Evolutionary conservation across 2,113 vertebrate species (phyloP).

Genomic region (Boulengeromyrus knoepffleri): DNA sequence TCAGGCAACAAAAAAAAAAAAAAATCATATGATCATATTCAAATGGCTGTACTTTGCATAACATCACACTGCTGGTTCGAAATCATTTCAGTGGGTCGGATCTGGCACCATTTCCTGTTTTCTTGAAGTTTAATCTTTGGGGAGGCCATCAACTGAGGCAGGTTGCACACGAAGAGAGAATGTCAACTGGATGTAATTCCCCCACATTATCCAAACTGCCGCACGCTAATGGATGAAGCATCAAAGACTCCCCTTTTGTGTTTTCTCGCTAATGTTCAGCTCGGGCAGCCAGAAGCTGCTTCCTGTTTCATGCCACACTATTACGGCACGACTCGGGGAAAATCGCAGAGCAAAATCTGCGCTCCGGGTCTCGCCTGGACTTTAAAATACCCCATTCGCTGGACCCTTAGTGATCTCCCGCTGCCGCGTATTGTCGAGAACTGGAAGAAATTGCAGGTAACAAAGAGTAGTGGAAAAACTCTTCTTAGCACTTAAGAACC

Average conservation of each 20-base stretch:
- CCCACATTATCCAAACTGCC: background rate
- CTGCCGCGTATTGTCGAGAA: background rate
- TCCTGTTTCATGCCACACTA: background rate
- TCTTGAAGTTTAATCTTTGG: background rate
- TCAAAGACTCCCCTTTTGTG: background rate
- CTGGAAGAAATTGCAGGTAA: background rate
- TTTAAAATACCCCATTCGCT: background rate
- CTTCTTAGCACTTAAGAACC: background rate
- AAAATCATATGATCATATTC: background rate
- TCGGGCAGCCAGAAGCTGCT: background rate
- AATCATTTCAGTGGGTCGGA: background rate
- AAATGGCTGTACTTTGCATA: background rate
- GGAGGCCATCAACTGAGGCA: background rate
- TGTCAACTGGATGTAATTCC: background rate
- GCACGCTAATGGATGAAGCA: background rate
- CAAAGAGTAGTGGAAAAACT: background rate
- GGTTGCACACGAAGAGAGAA: no score
- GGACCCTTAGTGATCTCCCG: background rate
- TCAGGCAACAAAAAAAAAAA: background rate
- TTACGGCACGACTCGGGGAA: background rate
- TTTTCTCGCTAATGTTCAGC: background rate
- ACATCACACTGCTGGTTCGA: background rate
- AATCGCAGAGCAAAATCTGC: background rate
- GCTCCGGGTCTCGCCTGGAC: no score
- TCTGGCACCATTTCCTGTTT: background rate